These are phyloP conservation scores for Schizopygopsis malacanthus DNA, from an alignment of 2,797 vertebrate genomes.

Conservation along the genomic window DNA sequence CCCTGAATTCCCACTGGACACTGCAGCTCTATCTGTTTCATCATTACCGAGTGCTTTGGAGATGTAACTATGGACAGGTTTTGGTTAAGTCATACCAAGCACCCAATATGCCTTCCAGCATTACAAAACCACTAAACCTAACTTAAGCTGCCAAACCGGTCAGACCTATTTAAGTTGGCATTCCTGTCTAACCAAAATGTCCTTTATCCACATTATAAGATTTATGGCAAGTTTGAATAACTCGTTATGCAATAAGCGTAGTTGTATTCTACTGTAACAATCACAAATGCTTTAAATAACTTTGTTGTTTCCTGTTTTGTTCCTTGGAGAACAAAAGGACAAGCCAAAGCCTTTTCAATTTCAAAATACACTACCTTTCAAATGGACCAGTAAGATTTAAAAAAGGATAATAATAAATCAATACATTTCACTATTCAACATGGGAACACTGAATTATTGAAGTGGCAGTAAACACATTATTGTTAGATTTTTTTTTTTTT, in stretches of 20 bases:
- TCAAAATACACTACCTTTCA: neutral
- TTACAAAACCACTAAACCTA: constrained; percentile 21
- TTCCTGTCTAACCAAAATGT: neutral
- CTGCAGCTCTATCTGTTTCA: neutral
- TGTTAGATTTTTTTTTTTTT: too few species aligned
- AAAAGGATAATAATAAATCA: neutral
- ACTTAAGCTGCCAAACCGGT: neutral
- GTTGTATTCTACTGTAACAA: neutral
- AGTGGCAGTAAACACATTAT: neutral
- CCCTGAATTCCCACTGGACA: constrained; percentile 14
- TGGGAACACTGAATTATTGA: neutral
- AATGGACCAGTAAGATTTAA: neutral
- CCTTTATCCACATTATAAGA: neutral
- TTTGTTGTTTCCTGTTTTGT: neutral
- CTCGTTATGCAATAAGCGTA: neutral
- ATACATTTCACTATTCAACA: neutral
- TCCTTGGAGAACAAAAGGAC: neutral
- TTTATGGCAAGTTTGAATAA: neutral
- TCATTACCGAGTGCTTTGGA: neutral
- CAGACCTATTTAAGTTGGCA: neutral
- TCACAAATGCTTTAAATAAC: neutral
- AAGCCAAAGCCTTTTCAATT: neutral
- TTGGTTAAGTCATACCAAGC: neutral
- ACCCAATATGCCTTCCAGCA: neutral
- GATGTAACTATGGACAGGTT: neutral